phyloP scores from a whole-genome alignment of 2,113 vertebrate species.

The Psilopsiagon aymara region DNA sequence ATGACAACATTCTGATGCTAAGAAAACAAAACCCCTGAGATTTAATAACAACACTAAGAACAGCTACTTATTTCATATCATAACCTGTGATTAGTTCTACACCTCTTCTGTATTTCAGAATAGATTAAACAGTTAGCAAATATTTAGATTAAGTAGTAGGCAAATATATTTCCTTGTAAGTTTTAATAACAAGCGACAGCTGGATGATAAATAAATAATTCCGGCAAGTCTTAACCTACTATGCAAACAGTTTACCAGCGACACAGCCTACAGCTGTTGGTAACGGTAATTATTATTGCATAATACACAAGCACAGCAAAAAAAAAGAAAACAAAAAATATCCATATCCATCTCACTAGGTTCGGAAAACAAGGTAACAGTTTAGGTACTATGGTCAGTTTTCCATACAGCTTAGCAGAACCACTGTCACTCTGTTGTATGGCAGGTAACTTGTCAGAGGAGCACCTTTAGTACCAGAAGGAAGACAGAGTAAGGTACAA shows the following conservation, averaged over 20 bases:
- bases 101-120: background rate
- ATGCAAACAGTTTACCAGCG: background rate
- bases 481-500: background rate
- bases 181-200: background rate
- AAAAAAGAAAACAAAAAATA: background rate
- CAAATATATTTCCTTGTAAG: background rate
- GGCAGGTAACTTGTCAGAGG: background rate
- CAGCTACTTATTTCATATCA: background rate
- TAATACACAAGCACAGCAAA: background rate
- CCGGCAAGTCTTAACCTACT: background rate
- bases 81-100: background rate
- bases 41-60: background rate
- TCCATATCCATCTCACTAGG: background rate
- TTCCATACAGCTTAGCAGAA: background rate
- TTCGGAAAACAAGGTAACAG: background rate
- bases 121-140: background rate
- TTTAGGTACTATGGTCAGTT: background rate
- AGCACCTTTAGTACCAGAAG: background rate
- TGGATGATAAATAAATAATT: background rate
- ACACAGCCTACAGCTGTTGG: background rate
- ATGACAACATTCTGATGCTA: background rate
- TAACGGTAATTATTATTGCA: background rate
- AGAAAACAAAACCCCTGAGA: background rate
- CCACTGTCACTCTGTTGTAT: background rate
- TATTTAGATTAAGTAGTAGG: background rate